phyloP scores from a whole-genome alignment of 2,797 vertebrate species.

The Rhinophrynus dorsalis region DNA sequence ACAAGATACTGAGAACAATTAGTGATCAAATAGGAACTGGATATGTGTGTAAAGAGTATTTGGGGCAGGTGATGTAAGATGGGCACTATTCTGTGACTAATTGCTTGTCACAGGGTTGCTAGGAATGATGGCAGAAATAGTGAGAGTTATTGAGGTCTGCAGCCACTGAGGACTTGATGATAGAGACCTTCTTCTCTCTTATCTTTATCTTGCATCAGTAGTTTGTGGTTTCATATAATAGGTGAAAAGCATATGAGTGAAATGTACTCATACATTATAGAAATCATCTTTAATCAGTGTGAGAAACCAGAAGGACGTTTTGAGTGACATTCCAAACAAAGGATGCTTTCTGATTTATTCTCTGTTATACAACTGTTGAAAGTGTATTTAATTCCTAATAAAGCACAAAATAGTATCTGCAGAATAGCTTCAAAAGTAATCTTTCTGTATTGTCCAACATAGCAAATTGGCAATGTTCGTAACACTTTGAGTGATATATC shows the following conservation, averaged over 20 bases:
- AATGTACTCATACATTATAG: constrained; percentile 7
- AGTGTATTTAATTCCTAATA: background rate
- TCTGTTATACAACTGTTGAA: background rate
- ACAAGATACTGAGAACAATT: too few species aligned
- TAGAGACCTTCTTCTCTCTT: constrained; percentile 1
- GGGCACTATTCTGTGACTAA: constrained; percentile 9
- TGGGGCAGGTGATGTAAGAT: too few species aligned
- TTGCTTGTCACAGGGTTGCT: constrained; percentile 24
- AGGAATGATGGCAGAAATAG: too few species aligned
- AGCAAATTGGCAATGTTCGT: too few species aligned
- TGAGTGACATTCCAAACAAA: background rate
- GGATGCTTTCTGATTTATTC: background rate
- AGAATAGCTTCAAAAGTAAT: background rate
- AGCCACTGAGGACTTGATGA: constrained; percentile 15
- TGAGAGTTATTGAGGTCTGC: constrained; percentile 4
- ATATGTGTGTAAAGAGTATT: too few species aligned
- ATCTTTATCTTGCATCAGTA: constrained; percentile 15
- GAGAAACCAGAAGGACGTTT: background rate
- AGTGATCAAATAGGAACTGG: too few species aligned
- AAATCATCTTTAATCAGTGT: too few species aligned
- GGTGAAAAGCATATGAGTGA: constrained; percentile 1
- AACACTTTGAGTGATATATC: too few species aligned
- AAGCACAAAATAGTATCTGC: background rate
- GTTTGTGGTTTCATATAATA: constrained; percentile 3
- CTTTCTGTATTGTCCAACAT: too few species aligned